These are phyloP conservation scores for Atherinomorus stipes DNA, from an alignment of 2,113 vertebrate genomes.

Conservation along the genomic window DNA sequence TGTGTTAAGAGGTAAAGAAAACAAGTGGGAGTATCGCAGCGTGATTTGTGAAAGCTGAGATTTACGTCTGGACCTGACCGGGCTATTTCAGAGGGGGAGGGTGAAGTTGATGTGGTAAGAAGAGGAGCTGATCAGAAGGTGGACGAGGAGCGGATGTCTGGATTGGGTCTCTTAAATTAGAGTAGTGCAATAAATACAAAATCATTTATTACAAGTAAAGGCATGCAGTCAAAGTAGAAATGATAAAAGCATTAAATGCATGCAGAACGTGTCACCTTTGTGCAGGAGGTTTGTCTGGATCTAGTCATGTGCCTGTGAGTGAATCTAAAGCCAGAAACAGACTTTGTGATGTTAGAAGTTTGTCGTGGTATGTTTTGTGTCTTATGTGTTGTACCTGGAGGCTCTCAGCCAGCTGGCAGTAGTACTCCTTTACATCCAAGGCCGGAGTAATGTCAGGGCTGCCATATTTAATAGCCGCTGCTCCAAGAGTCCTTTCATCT, in stretches of 20 bases:
- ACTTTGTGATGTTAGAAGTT: background rate
- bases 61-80: slow-evolving; percentile 53
- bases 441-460: slow-evolving; percentile 74
- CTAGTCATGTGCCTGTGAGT: background rate
- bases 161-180: background rate
- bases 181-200: background rate
- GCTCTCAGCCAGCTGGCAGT: slow-evolving; percentile 77
- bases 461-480: slow-evolving; percentile 66
- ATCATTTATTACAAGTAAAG: no score
- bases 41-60: slow-evolving; percentile 72
- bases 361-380: slow-evolving; percentile 45
- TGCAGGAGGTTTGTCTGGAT: background rate
- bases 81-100: slow-evolving; percentile 18
- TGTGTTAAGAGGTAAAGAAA: slow-evolving; percentile 74
- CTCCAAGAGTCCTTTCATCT: slow-evolving; percentile 37
- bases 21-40: slow-evolving; percentile 56
- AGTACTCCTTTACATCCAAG: slow-evolving; percentile 77
- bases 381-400: slow-evolving; percentile 75
- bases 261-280: background rate
- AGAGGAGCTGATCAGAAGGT: slow-evolving; percentile 33
- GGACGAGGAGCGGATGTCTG: slow-evolving; percentile 18
- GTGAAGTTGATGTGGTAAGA: slow-evolving; percentile 26
- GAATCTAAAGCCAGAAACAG: slow-evolving; percentile 4
- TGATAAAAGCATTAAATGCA: background rate
- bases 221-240: background rate